These are phyloP conservation scores for Microtus pennsylvanicus DNA, from an alignment of 2,113 vertebrate species.

Conservation along the genomic window DNA sequence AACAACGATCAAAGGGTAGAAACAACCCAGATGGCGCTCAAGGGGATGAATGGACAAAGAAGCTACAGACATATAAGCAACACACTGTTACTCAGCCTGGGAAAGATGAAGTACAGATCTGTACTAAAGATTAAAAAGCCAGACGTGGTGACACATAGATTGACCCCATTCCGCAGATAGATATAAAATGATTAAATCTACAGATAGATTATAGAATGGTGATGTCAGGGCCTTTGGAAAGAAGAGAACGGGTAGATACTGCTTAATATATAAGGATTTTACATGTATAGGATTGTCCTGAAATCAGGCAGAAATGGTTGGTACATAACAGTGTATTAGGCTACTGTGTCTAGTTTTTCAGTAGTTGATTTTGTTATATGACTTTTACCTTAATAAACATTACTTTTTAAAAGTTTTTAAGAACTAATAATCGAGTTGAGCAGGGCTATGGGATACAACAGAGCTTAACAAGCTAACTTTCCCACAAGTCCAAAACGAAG, in stretches of 20 bases:
- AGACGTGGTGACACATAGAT: background rate
- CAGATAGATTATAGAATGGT: background rate
- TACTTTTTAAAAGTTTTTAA: background rate
- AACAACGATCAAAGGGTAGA: background rate
- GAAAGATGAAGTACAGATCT: background rate
- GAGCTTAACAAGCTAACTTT: background rate
- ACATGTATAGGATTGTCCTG: background rate
- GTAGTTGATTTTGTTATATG: constrained; percentile 7
- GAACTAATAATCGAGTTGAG: background rate
- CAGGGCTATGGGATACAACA: background rate
- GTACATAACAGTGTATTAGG: background rate
- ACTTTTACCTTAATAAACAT: constrained; percentile 12
- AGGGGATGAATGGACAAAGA: background rate
- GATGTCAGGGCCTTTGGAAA: background rate
- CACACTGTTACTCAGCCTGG: background rate
- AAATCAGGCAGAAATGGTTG: background rate
- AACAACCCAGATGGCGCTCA: background rate
- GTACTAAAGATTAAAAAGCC: background rate
- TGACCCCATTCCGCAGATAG: background rate
- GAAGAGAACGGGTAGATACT: background rate
- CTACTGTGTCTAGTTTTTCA: constrained; percentile 14
- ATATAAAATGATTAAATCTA: background rate
- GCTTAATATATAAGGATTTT: background rate
- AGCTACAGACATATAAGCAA: background rate
- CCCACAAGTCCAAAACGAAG: background rate